Percentiles rank a stretch among this genome's conserved stretches.
These are phyloP conservation scores for Paramormyrops hopkinsi DNA, from an alignment of 2,797 vertebrate species.

Conservation along the genomic window DNA sequence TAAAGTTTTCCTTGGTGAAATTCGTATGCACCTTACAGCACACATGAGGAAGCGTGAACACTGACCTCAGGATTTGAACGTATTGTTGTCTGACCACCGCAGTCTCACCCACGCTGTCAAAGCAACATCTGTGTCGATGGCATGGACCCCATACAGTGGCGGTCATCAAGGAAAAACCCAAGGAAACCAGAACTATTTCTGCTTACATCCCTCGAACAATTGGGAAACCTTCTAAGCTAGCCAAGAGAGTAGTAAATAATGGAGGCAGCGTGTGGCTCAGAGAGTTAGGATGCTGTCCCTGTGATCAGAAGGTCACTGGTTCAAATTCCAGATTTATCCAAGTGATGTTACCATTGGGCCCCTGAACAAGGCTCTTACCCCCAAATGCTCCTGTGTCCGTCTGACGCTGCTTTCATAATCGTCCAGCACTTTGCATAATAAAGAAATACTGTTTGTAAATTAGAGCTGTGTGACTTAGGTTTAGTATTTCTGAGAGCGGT, in stretches of 20 bases:
- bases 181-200: neutral
- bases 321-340: neutral
- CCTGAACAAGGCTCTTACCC: neutral
- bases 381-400: neutral
- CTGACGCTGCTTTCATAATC: neutral
- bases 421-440: neutral
- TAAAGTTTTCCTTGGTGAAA: neutral
- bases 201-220: neutral
- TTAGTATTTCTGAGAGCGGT: neutral
- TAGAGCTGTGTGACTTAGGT: neutral
- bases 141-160: neutral
- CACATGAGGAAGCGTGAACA: neutral
- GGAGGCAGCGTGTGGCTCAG: neutral
- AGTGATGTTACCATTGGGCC: neutral
- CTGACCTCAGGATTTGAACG: neutral
- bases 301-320: neutral
- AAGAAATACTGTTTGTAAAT: neutral
- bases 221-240: neutral
- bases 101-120: neutral
- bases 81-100: neutral
- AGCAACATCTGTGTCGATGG: neutral
- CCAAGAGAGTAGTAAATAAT: neutral
- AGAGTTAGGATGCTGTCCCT: neutral
- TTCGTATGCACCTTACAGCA: neutral
- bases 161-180: neutral